phyloP scores from a whole-genome alignment of 2,888 invertebrate species.

The Drosophila peninsularis region DNA sequence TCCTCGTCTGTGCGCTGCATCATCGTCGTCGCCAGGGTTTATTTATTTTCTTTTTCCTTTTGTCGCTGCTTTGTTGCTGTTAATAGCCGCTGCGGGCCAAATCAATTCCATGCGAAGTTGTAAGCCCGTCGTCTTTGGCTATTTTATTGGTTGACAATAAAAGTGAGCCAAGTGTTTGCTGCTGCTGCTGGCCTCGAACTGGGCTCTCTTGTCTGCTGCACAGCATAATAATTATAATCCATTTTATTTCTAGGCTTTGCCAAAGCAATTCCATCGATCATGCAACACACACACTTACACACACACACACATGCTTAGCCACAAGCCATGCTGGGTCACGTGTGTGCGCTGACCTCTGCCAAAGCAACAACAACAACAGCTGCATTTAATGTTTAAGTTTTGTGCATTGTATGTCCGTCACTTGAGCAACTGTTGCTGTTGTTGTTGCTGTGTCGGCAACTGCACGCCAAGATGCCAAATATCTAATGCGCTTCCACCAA shows the following conservation, averaged over 20 bases:
- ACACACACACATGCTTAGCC: background rate
- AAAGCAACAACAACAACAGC: conserved; percentile 34
- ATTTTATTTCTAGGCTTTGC: conserved; percentile 69
- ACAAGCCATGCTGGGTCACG: conserved; percentile 66
- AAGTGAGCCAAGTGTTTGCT: conserved; percentile 65
- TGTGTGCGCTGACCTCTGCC: conserved; percentile 80
- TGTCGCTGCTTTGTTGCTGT: conserved; percentile 67
- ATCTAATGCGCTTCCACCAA: conserved; percentile 77
- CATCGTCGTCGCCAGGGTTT: conserved; percentile 23
- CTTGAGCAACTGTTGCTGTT: conserved; percentile 34
- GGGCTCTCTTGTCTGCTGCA: conserved; percentile 25
- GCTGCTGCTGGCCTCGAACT: conserved; percentile 11
- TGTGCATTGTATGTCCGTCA: conserved; percentile 75
- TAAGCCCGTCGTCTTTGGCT: conserved; percentile 60
- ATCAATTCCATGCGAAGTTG: conserved; percentile 72
- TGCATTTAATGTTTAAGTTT: conserved; percentile 35
- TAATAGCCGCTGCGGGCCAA: conserved; percentile 75
- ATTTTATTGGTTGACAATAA: conserved; percentile 79
- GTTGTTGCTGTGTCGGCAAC: conserved; percentile 34
- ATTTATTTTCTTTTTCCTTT: conserved; percentile 24
- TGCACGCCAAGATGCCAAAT: conserved; percentile 76
- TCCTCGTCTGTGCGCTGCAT: conserved; percentile 31
- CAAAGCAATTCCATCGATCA: conserved; percentile 74
- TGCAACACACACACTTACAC: conserved; percentile 30
- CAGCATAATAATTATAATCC: conserved; percentile 76